Evolutionary conservation across 1,140 invertebrate genomes (phyloP).

Genomic region (Mylabris phalerata): DNA sequence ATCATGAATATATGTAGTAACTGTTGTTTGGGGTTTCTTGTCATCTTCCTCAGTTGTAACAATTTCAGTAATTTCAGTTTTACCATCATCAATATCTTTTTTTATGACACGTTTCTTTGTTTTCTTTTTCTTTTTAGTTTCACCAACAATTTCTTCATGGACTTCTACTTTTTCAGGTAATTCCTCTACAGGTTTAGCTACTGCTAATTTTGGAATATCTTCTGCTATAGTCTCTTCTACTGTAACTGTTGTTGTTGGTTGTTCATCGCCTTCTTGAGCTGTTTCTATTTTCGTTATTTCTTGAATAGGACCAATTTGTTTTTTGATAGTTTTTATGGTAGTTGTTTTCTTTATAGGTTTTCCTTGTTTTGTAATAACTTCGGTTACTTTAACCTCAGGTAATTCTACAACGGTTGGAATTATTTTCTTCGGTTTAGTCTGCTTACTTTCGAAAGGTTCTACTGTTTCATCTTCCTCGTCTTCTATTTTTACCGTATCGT

Average conservation of each 20-base stretch:
- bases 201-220: slow-evolving; percentile 38
- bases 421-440: slow-evolving; percentile 10
- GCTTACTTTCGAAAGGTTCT: slow-evolving; percentile 27
- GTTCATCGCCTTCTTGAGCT: slow-evolving; percentile 42
- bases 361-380: slow-evolving; percentile 30
- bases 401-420: slow-evolving; percentile 26
- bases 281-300: slow-evolving; percentile 43
- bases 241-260: slow-evolving; percentile 38
- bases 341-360: slow-evolving; percentile 21
- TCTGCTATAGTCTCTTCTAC: slow-evolving; percentile 18
- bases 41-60: slow-evolving; percentile 32
- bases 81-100: slow-evolving; percentile 24
- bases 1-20: slow-evolving; percentile 14
- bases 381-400: slow-evolving; percentile 36
- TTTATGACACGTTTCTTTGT: slow-evolving; percentile 33
- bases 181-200: slow-evolving; percentile 37
- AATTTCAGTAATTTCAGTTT: slow-evolving; percentile 31
- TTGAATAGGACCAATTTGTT: slow-evolving; percentile 33
- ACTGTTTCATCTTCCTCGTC: slow-evolving; percentile 34
- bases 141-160: slow-evolving; percentile 35
- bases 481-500: slow-evolving; percentile 8
- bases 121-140: slow-evolving; percentile 29
- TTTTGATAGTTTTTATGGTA: slow-evolving; percentile 16
- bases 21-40: slow-evolving; percentile 30
- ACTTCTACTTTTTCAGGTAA: slow-evolving; percentile 37